Evolutionary conservation across 2,113 vertebrate species (phyloP), one percentile per base, ranked within the genome.

Genomic region (Buteo buteo): DNA sequence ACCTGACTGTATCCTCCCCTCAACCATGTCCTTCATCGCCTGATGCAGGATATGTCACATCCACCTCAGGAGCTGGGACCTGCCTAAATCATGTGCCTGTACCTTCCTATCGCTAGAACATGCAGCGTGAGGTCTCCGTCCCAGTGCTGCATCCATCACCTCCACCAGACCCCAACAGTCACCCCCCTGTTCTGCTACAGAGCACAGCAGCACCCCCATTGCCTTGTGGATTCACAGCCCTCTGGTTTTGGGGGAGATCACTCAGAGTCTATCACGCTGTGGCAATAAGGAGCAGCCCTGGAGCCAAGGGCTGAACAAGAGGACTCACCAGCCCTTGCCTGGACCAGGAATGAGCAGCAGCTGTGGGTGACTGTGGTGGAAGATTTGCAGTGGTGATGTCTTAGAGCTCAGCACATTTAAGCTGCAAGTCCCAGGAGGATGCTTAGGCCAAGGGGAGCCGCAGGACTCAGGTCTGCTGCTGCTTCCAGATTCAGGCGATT

Each of bases 191-290:
- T 28, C 47, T 21, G 77, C 22, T 19, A 16, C 47, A 21, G 36
- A 20, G 29, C 15, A 9, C 4, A 3, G 49, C 62, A 38, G 42
- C 12, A 0, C 25, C 64, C 21, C 26, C 21, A 4, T 38, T 10
- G 22, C n/a, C 16, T 47, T 4, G 1, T 3, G 16, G 42, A 10
- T 32, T 20, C 65, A 34, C 65, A 40, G 65, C 18, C 22, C 38
- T 49, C 31, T 5, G 2, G 19, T 22, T 66, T 29, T 10, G 29
- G n/a, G 36, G 21, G 13, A 64, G 21, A 8, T 2, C 19, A 19
- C 50, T 36, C 62, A 9, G 32, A 54, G 38, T 11, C 49, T 7
- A 0, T 18, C 8, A 2, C 11, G 20, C 50, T 4, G 1, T 15
- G 20, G 42, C 16, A 16, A 38, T 19, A 17, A 9, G 4, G 26